A percentile compares a stretch with the other conserved stretches of the same genome.
Evolutionary conservation across 2,797 vertebrate species (phyloP).

Genomic region (Gymnodraco acuticeps): DNA sequence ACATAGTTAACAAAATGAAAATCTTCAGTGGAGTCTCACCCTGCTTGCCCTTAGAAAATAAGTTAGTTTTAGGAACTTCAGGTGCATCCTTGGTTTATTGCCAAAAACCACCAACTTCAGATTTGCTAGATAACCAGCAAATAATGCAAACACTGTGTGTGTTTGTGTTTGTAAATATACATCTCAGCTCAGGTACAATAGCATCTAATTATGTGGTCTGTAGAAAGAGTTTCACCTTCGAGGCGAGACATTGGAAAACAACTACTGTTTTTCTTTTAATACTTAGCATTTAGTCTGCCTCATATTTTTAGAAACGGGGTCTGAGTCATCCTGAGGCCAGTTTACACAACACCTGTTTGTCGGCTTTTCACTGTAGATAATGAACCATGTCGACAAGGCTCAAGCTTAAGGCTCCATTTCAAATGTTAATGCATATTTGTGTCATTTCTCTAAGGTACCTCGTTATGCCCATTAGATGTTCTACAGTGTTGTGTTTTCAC

Average conservation of each 20-base stretch:
- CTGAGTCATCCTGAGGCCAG: conserved; percentile 21
- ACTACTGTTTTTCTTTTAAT: not conserved
- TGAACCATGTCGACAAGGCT: conserved; percentile 41
- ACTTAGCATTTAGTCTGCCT: conserved; percentile 6
- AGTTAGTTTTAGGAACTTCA: too few relatives aligned
- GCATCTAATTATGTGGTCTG: not conserved
- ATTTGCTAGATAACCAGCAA: not conserved
- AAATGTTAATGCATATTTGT: conserved; percentile 17
- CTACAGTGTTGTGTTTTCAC: conserved; percentile 9
- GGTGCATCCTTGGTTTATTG: too few relatives aligned
- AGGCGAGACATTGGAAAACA: not conserved
- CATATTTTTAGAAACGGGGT: conserved; percentile 15
- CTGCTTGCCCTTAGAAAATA: too few relatives aligned
- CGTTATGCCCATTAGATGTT: conserved; percentile 40
- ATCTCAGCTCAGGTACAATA: not conserved
- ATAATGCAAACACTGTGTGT: not conserved
- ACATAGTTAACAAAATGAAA: too few relatives aligned
- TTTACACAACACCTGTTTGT: conserved; percentile 30
- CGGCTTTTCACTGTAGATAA: conserved; percentile 21
- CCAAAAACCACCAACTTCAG: not conserved
- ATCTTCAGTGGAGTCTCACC: too few relatives aligned
- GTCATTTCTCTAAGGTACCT: conserved; percentile 34
- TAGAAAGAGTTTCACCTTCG: conserved; percentile 2
- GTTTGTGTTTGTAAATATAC: not conserved
- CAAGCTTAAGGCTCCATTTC: conserved; percentile 29